A percentile compares a stretch with the other conserved stretches of the same genome.
Evolutionary conservation across 53 echinoderm and acorn worm genomes (phyloP).

Genomic region (Apostichopus leukothele): DNA sequence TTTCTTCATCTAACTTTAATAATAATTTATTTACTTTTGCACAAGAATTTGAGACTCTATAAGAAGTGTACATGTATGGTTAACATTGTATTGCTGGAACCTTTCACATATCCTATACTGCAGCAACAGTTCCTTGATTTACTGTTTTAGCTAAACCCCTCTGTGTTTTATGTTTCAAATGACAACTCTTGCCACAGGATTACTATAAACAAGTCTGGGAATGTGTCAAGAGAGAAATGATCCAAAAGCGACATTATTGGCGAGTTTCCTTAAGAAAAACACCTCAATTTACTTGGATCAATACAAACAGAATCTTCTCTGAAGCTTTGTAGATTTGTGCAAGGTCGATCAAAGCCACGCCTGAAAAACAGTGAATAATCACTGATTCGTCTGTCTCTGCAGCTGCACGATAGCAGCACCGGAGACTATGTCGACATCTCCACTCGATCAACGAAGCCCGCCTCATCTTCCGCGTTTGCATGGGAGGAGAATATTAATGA

Average conservation of each 20-base stretch:
- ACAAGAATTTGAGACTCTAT: no score
- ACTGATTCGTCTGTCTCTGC: slow-evolving; percentile 1
- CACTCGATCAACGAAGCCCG: background rate
- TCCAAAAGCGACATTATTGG: background rate
- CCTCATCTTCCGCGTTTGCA: background rate
- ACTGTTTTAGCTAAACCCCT: background rate
- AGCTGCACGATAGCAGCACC: background rate
- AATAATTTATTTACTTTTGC: no score
- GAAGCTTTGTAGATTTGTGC: background rate
- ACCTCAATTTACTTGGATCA: background rate
- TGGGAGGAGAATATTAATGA: background rate
- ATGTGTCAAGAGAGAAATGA: background rate
- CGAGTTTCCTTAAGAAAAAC: background rate
- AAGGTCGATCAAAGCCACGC: slow-evolving; percentile 29
- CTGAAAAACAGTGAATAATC: slow-evolving; percentile 23
- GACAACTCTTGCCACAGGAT: background rate
- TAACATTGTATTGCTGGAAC: no score
- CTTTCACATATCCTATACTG: no score
- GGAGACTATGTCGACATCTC: background rate
- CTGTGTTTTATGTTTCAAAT: background rate
- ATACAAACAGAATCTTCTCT: background rate
- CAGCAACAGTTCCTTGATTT: no score
- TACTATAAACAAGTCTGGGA: background rate
- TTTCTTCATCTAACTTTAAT: no score
- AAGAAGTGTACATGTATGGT: no score